phyloP scores from a whole-genome alignment of 2,797 vertebrate genomes.

The Falco peregrinus region DNA sequence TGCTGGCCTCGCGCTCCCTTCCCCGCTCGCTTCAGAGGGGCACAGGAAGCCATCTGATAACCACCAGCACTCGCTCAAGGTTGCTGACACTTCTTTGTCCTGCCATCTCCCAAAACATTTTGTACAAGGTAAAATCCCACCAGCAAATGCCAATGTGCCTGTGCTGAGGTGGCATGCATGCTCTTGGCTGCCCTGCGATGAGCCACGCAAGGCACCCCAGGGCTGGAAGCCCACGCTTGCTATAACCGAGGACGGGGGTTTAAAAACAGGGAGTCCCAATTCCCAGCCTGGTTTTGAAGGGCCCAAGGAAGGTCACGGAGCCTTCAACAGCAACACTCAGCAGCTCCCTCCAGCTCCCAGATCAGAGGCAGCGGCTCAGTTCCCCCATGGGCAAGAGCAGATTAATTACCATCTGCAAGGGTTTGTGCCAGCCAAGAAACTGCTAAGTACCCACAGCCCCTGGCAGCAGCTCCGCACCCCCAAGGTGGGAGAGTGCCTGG shows the following conservation, averaged over 20 bases:
- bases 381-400: not conserved
- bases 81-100: not conserved
- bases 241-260: not conserved
- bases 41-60: not conserved
- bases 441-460: not conserved
- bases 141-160: not conserved
- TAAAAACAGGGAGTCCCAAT: not conserved
- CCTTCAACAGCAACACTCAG: not conserved
- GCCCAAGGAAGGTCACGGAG: not conserved
- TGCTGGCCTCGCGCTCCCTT: not conserved
- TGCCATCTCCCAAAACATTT: not conserved
- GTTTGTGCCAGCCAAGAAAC: not conserved
- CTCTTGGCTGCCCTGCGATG: not conserved
- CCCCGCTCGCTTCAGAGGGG: not conserved
- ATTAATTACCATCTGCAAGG: not conserved
- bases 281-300: not conserved
- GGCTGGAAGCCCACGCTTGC: not conserved
- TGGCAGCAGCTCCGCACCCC: not conserved
- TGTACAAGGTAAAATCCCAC: not conserved
- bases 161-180: fast-evolving
- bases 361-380: not conserved
- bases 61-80: not conserved
- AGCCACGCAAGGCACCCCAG: not conserved
- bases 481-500: not conserved
- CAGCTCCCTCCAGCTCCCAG: not conserved